Conservation (phyloP, 2,113 vertebrate species). For the Fregetta grallaria region DNA sequence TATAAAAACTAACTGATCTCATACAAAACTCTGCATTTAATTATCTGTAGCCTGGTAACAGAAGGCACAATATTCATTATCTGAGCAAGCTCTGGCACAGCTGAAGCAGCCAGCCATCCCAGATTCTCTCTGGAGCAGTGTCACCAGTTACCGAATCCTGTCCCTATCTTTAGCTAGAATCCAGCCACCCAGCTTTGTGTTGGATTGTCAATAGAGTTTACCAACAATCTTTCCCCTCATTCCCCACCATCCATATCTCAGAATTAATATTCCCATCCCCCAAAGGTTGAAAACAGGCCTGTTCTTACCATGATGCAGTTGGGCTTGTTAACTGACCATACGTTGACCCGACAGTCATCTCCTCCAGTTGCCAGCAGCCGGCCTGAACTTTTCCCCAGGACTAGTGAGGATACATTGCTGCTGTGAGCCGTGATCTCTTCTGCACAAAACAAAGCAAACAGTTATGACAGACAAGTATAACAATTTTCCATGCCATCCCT, state of each 20-base stretch:
- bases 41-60: neutral
- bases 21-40: neutral
- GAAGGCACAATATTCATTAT: neutral
- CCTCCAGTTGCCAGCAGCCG: conserved; percentile 93
- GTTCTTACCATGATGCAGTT: conserved; percentile 96
- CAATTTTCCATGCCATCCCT: neutral
- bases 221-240: neutral
- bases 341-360: conserved; percentile 92
- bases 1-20: neutral
- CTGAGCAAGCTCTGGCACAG: neutral
- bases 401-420: conserved; percentile 86
- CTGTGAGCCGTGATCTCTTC: conserved; percentile 93
- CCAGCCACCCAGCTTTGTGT: neutral
- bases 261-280: neutral
- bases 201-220: too few species aligned
- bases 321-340: conserved; percentile 95
- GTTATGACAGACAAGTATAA: neutral
- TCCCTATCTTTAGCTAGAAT: neutral
- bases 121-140: neutral
- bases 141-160: neutral
- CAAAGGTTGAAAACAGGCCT: neutral
- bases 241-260: neutral
- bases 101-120: neutral
- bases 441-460: conserved; percentile 49
- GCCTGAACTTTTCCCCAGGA: conserved; percentile 88